A percentile compares a stretch with the other conserved stretches of the same genome.
phyloP scores from a whole-genome alignment of 2,797 vertebrate species.

The Lepus townsendii region DNA sequence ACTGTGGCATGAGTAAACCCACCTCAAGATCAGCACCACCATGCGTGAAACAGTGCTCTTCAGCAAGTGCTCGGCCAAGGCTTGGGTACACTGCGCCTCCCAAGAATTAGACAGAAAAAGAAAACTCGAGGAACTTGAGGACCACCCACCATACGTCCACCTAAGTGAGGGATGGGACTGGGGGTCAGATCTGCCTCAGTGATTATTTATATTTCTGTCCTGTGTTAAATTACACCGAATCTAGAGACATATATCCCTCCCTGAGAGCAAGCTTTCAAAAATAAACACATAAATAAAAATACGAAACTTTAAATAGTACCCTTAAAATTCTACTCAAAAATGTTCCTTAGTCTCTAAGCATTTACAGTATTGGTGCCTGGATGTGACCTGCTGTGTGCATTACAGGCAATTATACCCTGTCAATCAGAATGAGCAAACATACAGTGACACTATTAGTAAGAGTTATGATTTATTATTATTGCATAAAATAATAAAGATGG shows the following conservation, averaged over 20 bases:
- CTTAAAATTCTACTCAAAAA: background rate
- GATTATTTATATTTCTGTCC: conserved; percentile 39
- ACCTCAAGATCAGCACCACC: background rate
- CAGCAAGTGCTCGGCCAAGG: background rate
- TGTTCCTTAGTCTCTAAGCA: background rate
- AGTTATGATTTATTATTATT: background rate
- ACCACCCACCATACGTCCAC: background rate
- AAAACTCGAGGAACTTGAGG: background rate
- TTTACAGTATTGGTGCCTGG: background rate
- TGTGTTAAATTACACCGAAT: conserved; percentile 33
- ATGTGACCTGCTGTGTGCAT: background rate
- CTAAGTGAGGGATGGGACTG: background rate
- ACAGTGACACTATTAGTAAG: background rate
- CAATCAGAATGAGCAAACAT: conserved; percentile 32
- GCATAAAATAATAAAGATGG: conserved; percentile 2
- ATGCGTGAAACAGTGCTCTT: background rate
- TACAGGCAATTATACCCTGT: conserved; percentile 31
- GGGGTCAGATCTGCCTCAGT: background rate
- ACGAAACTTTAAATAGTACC: background rate
- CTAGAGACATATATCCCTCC: background rate
- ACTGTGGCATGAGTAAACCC: background rate
- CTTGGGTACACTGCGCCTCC: background rate
- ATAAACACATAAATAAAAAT: background rate
- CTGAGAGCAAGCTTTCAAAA: conserved; percentile 8
- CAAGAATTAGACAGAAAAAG: background rate